Conservation (phyloP, 2,797 vertebrate genomes). For the Sebastes taczanowskii region DNA sequence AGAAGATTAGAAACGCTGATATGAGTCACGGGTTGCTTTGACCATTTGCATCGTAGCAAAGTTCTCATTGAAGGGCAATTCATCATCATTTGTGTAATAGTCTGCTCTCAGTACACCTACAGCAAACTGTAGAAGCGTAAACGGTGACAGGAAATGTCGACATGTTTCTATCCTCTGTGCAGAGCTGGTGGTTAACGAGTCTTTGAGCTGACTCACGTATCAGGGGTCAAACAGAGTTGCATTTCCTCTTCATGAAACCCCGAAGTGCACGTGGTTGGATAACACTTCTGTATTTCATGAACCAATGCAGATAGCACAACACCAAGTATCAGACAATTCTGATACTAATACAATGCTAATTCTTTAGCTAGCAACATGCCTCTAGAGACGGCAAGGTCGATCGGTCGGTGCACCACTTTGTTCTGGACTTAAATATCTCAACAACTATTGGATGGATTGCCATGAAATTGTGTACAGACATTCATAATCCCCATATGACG, state of each 20-base stretch:
- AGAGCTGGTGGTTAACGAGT: neutral
- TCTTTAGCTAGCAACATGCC: too few species aligned
- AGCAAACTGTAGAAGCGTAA: too few species aligned
- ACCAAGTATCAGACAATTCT: neutral
- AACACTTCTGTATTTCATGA: neutral
- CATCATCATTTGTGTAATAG: neutral
- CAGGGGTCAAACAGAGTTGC: neutral
- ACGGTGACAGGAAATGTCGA: neutral
- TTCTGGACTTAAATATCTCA: too few species aligned
- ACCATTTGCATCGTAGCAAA: neutral
- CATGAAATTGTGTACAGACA: too few species aligned
- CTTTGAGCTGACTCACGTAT: neutral
- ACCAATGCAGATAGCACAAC: neutral
- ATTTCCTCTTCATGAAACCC: neutral
- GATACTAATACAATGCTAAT: neutral
- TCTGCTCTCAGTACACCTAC: neutral
- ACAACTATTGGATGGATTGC: too few species aligned
- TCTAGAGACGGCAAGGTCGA: accelerated
- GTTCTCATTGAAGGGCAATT: neutral
- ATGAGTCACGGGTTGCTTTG: neutral
- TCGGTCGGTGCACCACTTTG: too few species aligned
- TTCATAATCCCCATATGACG: too few species aligned
- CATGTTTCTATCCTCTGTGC: neutral
- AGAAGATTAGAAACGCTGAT: slow-evolving; percentile 22
- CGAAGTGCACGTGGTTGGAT: neutral